Evolutionary conservation across 1,140 invertebrate species (phyloP).

Genomic region (Pygmarrhopalites habei): DNA sequence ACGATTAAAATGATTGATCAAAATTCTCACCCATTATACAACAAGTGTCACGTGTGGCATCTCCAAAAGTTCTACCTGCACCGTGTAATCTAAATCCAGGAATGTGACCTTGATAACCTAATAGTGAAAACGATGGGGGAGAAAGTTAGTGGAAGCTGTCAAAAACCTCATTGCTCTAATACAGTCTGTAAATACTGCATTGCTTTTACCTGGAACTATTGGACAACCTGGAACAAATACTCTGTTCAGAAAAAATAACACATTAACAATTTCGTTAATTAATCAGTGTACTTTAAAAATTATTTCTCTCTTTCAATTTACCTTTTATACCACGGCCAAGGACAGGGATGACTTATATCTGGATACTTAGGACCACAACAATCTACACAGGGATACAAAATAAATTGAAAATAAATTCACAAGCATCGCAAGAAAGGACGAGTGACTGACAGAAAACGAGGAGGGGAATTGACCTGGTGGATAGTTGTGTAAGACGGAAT

Average conservation of each 20-base stretch:
- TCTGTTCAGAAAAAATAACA: neutral
- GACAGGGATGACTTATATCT: constrained; percentile 13
- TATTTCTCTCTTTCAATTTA: no score
- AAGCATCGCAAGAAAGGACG: no score
- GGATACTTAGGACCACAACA: neutral
- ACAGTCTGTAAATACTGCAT: no score
- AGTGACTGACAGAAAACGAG: no score
- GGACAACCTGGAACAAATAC: constrained; percentile 8
- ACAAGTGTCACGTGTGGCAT: constrained; percentile 16
- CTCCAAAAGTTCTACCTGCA: constrained; percentile 11
- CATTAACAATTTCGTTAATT: no score
- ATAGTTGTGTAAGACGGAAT: neutral
- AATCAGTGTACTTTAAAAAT: no score
- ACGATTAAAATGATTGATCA: no score
- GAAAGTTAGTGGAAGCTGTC: no score
- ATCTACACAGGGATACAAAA: no score
- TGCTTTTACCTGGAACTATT: constrained; percentile 1
- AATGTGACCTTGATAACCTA: constrained; percentile 13
- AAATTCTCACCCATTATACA: constrained; percentile 18
- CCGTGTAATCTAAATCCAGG: constrained; percentile 7
- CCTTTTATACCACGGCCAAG: constrained; percentile 7
- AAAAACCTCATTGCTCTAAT: no score
- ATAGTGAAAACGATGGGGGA: no score
- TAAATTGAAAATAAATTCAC: no score
- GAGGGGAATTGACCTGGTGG: neutral